Evolutionary conservation across 1,140 invertebrate genomes (phyloP).

Genomic region (Gerris buenoi): DNA sequence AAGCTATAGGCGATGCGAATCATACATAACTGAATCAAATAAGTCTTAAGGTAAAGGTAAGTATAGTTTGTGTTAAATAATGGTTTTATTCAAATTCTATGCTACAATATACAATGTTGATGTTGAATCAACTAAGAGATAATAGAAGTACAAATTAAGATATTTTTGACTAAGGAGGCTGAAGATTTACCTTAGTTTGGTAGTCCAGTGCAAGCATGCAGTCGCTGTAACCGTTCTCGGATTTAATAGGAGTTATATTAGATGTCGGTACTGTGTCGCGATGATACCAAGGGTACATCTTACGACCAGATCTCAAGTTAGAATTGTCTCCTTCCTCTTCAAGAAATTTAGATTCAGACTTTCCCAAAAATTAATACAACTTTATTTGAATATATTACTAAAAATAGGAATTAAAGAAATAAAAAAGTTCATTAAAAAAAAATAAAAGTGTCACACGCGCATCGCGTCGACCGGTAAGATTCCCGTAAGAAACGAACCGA

Average conservation of each 20-base stretch:
- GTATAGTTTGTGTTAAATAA: too few relatives aligned
- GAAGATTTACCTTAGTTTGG: constrained; percentile 45
- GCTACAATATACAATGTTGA: too few relatives aligned
- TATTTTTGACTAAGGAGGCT: too few relatives aligned
- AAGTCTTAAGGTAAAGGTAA: too few relatives aligned
- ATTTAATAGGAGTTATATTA: constrained; percentile 44
- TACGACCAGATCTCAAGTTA: neutral
- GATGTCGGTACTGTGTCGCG: constrained; percentile 38
- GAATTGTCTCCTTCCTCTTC: too few relatives aligned
- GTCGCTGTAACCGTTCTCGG: constrained; percentile 52
- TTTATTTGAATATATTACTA: neutral
- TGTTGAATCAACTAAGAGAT: too few relatives aligned
- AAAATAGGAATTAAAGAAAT: neutral
- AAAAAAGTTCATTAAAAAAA: neutral
- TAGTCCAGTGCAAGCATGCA: constrained; percentile 56
- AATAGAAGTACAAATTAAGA: too few relatives aligned
- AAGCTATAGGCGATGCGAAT: too few relatives aligned
- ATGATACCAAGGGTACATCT: constrained; percentile 51
- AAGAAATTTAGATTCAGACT: too few relatives aligned
- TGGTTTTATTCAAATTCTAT: too few relatives aligned
- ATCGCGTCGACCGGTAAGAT: neutral
- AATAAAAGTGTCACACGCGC: neutral
- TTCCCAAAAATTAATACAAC: neutral
- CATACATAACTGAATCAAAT: too few relatives aligned
- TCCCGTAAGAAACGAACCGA: neutral